phyloP scores from a whole-genome alignment of 2,113 vertebrate species.

The Xiphophorus hellerii region DNA sequence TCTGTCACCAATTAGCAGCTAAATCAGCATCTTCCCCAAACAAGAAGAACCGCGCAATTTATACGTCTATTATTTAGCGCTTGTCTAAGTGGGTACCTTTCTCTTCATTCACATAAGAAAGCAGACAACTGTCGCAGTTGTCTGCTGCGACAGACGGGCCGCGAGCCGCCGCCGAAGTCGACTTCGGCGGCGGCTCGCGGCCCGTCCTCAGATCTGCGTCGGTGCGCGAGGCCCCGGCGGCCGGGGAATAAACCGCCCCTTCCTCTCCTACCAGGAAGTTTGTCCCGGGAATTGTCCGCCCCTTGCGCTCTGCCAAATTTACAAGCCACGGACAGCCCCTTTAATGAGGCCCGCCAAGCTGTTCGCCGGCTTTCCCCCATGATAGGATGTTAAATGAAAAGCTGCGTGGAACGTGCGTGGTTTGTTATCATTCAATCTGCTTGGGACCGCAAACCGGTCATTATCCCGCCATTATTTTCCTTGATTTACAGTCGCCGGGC shows the following conservation, averaged over 20 bases:
- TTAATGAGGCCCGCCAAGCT: conserved; percentile 80
- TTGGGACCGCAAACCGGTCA: conserved; percentile 96
- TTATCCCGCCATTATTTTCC: conserved; percentile 97
- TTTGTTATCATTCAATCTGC: conserved; percentile 99
- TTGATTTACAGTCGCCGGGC: conserved; percentile 93
- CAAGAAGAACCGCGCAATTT: conserved; percentile 82
- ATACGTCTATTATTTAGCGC: conserved; percentile 81
- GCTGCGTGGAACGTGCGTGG: conserved; percentile 85
- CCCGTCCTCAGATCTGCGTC: conserved; percentile 73
- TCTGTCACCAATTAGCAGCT: conserved; percentile 99
- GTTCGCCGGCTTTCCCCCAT: conserved; percentile 76
- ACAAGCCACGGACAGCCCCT: conserved; percentile 74
- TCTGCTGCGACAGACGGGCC: too few species aligned
- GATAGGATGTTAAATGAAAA: conserved; percentile 98
- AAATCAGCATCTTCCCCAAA: conserved; percentile 97
- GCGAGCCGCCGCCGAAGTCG: too few species aligned
- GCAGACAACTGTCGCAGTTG: conserved; percentile 85
- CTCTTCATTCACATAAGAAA: conserved; percentile 78
- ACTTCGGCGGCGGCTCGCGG: conserved; percentile 67
- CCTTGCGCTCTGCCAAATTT: conserved; percentile 63
- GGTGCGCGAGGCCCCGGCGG: conserved; percentile 84
- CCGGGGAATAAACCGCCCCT: conserved; percentile 86
- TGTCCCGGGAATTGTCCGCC: conserved; percentile 87
- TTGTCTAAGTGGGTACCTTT: conserved; percentile 70
- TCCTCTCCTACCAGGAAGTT: conserved; percentile 89